Evolutionary conservation across 2,797 vertebrate genomes (phyloP).

Genomic region (Trachops cirrhosus): DNA sequence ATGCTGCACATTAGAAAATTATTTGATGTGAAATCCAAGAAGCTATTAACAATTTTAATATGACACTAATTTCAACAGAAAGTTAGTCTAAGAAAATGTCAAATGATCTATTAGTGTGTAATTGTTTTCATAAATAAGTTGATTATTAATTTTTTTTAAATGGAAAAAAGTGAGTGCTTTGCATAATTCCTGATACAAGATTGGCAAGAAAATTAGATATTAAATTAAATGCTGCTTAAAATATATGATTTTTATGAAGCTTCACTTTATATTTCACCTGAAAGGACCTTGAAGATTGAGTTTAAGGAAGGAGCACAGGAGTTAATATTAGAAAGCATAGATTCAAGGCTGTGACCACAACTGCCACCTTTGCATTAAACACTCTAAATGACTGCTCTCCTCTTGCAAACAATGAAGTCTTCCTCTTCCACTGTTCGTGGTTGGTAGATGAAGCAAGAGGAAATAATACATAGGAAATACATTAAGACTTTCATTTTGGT

Average conservation of each 20-base stretch:
- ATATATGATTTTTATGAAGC: neutral
- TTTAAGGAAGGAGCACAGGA: neutral
- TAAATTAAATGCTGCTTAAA: neutral
- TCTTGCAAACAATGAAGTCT: neutral
- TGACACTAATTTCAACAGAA: conserved; percentile 66
- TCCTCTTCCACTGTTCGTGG: neutral
- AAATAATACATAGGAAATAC: neutral
- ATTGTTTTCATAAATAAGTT: conserved; percentile 41
- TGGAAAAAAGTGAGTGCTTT: neutral
- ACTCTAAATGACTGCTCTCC: neutral
- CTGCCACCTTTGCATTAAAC: neutral
- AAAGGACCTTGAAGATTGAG: neutral
- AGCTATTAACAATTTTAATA: conserved; percentile 75
- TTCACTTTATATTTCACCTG: neutral
- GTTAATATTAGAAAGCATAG: neutral
- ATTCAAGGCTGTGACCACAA: neutral
- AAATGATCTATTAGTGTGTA: conserved; percentile 62
- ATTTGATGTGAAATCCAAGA: conserved; percentile 59
- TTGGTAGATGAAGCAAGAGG: neutral
- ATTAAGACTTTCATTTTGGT: neutral
- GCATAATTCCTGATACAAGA: neutral
- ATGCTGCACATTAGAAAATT: conserved; percentile 24
- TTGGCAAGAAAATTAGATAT: neutral
- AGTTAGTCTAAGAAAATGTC: conserved; percentile 65
- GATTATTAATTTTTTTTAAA: conserved; percentile 51